Evolutionary conservation across 2,113 vertebrate genomes (phyloP).

Genomic region (Halcyon malimbica): DNA sequence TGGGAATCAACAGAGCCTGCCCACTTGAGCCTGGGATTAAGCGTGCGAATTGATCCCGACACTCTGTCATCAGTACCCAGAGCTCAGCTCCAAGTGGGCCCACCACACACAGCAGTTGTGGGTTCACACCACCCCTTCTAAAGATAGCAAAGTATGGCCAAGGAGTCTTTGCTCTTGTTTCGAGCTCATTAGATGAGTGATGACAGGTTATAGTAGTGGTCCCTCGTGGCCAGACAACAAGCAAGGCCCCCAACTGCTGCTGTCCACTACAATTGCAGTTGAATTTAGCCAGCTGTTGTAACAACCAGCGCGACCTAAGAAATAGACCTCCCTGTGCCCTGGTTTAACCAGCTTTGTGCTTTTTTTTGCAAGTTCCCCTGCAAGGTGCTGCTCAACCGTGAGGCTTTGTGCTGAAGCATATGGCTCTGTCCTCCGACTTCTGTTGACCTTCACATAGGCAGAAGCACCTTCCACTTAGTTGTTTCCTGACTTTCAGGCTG

Average conservation of each 20-base stretch:
- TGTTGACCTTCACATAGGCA: neutral
- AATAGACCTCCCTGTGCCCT: neutral
- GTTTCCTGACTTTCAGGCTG: neutral
- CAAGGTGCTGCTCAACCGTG: neutral
- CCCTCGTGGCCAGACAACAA: neutral
- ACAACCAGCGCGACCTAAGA: neutral
- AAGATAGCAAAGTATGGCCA: neutral
- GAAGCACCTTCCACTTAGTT: neutral
- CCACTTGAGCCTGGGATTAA: slow-evolving; percentile 12
- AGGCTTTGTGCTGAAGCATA: neutral
- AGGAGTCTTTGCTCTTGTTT: slow-evolving; percentile 47
- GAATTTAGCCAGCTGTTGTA: slow-evolving; percentile 56
- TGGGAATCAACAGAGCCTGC: neutral
- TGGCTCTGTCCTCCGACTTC: neutral
- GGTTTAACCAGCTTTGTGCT: neutral
- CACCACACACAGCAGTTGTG: neutral
- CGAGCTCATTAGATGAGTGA: slow-evolving; percentile 67
- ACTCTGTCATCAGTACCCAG: slow-evolving; percentile 46
- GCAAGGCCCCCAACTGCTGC: slow-evolving; percentile 57
- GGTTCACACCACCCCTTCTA: neutral
- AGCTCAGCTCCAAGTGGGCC: neutral
- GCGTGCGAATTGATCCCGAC: slow-evolving; percentile 40
- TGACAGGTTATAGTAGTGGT: slow-evolving; percentile 55
- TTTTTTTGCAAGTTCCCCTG: neutral
- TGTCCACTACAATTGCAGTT: slow-evolving; percentile 34